A percentile compares a stretch with the other conserved stretches of the same genome.
phyloP scores from a whole-genome alignment of 1,140 invertebrate genomes.

The Heterodera carotae region DNA sequence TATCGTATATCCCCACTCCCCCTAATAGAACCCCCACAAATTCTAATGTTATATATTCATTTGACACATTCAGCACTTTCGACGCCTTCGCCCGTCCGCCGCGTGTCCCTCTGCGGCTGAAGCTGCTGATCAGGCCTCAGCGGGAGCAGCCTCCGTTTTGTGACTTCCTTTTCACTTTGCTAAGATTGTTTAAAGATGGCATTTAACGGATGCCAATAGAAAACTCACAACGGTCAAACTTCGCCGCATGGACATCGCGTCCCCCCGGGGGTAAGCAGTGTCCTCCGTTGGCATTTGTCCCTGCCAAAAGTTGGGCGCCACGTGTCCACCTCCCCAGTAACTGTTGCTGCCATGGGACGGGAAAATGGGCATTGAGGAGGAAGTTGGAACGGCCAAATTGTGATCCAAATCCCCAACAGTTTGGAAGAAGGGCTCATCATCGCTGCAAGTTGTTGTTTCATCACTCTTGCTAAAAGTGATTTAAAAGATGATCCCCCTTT shows the following conservation, averaged over 20 bases:
- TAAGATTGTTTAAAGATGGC: background rate
- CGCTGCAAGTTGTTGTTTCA: background rate
- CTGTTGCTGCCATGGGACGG: background rate
- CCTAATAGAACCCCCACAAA: too few relatives aligned
- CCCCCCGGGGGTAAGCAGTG: background rate
- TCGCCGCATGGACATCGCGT: background rate
- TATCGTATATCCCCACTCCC: too few relatives aligned
- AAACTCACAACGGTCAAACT: background rate
- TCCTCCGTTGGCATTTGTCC: background rate
- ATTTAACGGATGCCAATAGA: too few relatives aligned
- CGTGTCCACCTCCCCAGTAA: background rate
- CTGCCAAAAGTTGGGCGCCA: background rate
- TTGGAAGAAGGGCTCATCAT: background rate
- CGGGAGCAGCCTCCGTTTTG: background rate
- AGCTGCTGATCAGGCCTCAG: background rate
- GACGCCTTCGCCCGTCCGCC: background rate
- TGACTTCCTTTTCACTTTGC: background rate
- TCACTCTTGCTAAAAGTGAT: background rate
- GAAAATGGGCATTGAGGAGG: constrained; percentile 28
- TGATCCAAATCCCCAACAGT: background rate
- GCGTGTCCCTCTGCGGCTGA: background rate
- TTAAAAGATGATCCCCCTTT: too few relatives aligned
- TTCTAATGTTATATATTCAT: too few relatives aligned
- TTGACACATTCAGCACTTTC: too few relatives aligned
- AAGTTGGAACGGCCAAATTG: constrained; percentile 12